These are phyloP conservation scores for Pristionchus mayeri DNA, from an alignment of 2,888 invertebrate species.

Conservation along the genomic window DNA sequence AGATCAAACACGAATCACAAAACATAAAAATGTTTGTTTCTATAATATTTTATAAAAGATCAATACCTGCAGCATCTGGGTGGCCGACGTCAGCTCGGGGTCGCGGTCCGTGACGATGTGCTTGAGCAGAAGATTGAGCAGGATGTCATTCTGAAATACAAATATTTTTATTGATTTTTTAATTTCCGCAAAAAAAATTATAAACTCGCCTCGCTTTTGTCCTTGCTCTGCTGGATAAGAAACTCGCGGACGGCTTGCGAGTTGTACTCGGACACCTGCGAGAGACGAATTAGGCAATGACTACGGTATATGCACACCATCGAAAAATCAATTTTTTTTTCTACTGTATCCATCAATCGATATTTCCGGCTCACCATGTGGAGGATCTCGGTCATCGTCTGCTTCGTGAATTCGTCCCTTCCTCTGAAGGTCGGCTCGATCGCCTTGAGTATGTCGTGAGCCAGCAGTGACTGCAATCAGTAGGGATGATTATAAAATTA, in stretches of 20 bases:
- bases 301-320: background rate
- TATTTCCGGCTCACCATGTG: slow-evolving; percentile 32
- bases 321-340: too few relatives aligned
- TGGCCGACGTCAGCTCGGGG: slow-evolving; percentile 92
- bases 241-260: slow-evolving; percentile 97
- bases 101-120: slow-evolving; percentile 97
- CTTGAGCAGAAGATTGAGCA: slow-evolving; percentile 93
- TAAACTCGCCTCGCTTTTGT: slow-evolving; percentile 54
- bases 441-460: slow-evolving; percentile 69
- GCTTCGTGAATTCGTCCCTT: slow-evolving; percentile 93
- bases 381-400: slow-evolving; percentile 90
- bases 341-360: background rate
- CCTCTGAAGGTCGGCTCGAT: slow-evolving; percentile 73
- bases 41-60: background rate
- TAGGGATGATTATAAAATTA: too few relatives aligned
- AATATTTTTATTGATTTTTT: background rate
- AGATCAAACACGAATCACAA: background rate
- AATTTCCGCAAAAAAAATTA: background rate
- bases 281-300: background rate
- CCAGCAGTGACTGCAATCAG: slow-evolving; percentile 69
- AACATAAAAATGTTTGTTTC: too few relatives aligned
- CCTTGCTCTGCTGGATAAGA: slow-evolving; percentile 91
- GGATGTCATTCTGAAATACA: slow-evolving; percentile 86
- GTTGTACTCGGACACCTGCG: slow-evolving; percentile 92
- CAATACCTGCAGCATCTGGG: slow-evolving; percentile 90